Evolutionary conservation across 2,888 invertebrate species (phyloP).

Genomic region (Hedychridium roseum): DNA sequence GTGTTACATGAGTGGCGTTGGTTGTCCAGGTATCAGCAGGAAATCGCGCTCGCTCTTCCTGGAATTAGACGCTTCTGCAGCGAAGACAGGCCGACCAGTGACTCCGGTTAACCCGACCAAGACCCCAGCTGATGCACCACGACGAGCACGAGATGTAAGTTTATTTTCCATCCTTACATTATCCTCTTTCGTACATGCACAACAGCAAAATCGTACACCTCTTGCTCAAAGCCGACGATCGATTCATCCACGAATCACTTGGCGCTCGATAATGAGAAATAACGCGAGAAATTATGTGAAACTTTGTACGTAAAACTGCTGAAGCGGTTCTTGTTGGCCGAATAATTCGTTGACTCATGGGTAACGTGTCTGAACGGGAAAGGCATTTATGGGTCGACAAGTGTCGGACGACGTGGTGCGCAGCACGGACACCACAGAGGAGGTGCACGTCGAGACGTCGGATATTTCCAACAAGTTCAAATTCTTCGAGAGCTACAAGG

Average conservation of each 20-base stretch:
- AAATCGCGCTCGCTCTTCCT: slow-evolving; percentile 87
- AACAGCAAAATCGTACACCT: not conserved
- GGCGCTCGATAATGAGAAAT: no score
- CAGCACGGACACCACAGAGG: slow-evolving; percentile 76
- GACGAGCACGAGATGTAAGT: slow-evolving; percentile 68
- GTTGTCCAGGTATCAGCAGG: slow-evolving; percentile 83
- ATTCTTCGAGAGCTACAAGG: slow-evolving; percentile 89
- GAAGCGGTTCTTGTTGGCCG: no score
- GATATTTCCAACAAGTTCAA: slow-evolving; percentile 88
- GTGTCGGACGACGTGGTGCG: slow-evolving; percentile 77
- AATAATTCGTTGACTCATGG: not conserved
- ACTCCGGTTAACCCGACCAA: slow-evolving; percentile 69
- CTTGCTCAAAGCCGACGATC: no score
- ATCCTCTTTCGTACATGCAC: not conserved
- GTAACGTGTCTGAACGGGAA: slow-evolving; percentile 19
- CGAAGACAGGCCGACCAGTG: slow-evolving; percentile 69
- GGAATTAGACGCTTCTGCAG: slow-evolving; percentile 82
- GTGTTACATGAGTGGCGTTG: no score
- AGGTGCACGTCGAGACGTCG: slow-evolving; percentile 80
- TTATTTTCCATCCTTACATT: slow-evolving; percentile 1
- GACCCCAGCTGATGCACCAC: slow-evolving; percentile 68
- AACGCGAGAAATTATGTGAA: not conserved
- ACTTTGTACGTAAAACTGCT: not conserved
- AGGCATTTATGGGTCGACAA: slow-evolving; percentile 67
- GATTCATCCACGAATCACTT: no score